phyloP scores from a whole-genome alignment of 2,797 vertebrate genomes.

The Picus viridis region DNA sequence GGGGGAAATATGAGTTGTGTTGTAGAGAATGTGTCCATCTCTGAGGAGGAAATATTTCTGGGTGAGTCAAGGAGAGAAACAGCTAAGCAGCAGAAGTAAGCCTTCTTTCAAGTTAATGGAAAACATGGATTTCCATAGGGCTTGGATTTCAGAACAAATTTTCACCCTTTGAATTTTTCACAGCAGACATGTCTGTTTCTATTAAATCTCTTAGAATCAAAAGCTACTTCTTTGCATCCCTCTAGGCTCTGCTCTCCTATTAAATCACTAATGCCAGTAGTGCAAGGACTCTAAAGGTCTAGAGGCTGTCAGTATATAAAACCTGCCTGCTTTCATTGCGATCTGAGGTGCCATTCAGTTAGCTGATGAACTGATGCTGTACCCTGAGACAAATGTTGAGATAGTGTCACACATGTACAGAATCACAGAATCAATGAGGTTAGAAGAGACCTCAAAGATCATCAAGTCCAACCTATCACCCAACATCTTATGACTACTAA shows the following conservation, averaged over 20 bases:
- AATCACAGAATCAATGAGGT: too few species aligned
- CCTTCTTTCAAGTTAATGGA: neutral
- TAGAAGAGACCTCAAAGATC: too few species aligned
- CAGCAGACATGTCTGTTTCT: neutral
- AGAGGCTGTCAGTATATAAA: neutral
- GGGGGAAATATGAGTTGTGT: neutral
- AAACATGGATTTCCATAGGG: neutral
- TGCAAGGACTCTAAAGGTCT: neutral
- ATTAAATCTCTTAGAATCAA: constrained; percentile 24
- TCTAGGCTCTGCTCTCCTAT: neutral
- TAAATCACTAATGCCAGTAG: neutral
- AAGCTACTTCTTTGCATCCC: constrained; percentile 25
- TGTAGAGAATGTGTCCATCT: neutral
- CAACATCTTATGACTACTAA: too few species aligned
- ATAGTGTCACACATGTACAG: neutral
- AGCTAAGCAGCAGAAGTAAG: neutral
- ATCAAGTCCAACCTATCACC: too few species aligned
- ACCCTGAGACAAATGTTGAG: neutral
- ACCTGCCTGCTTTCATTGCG: neutral
- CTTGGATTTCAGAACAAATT: constrained; percentile 22
- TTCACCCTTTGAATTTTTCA: constrained; percentile 20
- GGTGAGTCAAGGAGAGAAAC: neutral
- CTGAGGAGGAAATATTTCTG: neutral
- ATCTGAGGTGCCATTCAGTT: neutral
- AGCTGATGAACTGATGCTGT: neutral